A percentile compares a stretch with the other conserved stretches of the same genome.
These are phyloP conservation scores for Drepanosiphum platanoidis DNA, from an alignment of 2,888 invertebrate species.

Conservation along the genomic window DNA sequence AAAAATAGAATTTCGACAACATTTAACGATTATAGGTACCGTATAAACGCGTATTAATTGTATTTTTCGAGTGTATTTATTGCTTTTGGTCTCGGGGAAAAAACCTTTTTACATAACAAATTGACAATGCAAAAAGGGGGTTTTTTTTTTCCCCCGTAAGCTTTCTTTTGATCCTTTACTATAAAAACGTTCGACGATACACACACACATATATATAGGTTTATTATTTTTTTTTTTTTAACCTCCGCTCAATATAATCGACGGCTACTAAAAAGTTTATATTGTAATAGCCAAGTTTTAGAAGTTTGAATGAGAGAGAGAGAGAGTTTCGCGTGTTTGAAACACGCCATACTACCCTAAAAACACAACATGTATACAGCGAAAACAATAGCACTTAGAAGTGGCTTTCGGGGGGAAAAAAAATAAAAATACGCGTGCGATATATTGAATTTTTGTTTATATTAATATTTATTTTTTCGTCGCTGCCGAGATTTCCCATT, in stretches of 20 bases:
- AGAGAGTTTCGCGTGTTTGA: constrained; percentile 3
- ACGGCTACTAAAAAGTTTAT: constrained; percentile 22
- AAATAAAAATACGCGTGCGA: neutral
- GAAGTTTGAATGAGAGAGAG: neutral
- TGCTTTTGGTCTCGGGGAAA: neutral
- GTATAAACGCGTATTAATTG: neutral
- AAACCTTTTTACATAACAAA: neutral
- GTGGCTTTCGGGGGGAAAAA: neutral
- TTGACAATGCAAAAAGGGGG: neutral
- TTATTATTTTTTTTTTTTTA: neutral
- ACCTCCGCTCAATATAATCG: neutral
- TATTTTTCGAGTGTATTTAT: neutral
- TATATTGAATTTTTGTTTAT: constrained; percentile 33
- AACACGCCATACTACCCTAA: neutral
- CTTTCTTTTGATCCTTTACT: constrained; percentile 8
- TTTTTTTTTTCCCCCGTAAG: neutral
- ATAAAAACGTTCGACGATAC: neutral
- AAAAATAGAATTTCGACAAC: neutral
- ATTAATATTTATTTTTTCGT: constrained; percentile 10
- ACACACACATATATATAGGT: no score
- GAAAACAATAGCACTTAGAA: constrained; percentile 6
- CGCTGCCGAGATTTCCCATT: neutral
- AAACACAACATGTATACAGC: constrained; percentile 9
- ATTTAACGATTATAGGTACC: neutral
- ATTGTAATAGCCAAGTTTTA: constrained; percentile 3